Conservation (phyloP, 2,888 invertebrate genomes). For the Tipula vernalis region DNA sequence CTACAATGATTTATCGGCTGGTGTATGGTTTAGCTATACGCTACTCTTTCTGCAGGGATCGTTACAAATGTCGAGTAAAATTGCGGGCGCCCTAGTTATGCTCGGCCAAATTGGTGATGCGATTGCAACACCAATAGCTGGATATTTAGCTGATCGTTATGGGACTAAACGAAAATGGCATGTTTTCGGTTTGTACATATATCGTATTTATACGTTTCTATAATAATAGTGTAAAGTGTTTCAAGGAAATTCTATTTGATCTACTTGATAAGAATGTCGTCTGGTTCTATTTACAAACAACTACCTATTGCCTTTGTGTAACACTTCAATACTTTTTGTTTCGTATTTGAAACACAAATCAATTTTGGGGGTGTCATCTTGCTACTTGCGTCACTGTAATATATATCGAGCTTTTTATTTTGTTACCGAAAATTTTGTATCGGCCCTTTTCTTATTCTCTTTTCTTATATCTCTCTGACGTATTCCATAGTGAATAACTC, state of each 20-base stretch:
- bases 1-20: slow-evolving; percentile 88
- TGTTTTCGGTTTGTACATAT: slow-evolving; percentile 49
- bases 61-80: slow-evolving; percentile 41
- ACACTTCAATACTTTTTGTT: not conserved
- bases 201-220: not conserved
- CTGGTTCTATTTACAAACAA: not conserved
- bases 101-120: slow-evolving; percentile 69
- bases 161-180: slow-evolving; percentile 76
- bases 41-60: slow-evolving; percentile 67
- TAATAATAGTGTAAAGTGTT: not conserved
- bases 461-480: not conserved
- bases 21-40: slow-evolving; percentile 92
- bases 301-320: not conserved
- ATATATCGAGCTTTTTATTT: not conserved
- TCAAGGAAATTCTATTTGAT: not conserved
- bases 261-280: not conserved
- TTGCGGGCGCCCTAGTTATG: slow-evolving; percentile 54
- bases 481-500: not conserved
- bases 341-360: not conserved
- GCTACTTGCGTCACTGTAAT: not conserved
- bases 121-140: slow-evolving; percentile 73
- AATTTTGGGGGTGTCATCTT: not conserved
- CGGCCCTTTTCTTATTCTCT: not conserved
- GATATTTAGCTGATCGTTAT: slow-evolving; percentile 66
- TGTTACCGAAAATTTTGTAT: not conserved